Base-by-base conservation (phyloP, 2,113 vertebrate genomes). In the Tiliqua scincoides region DNA sequence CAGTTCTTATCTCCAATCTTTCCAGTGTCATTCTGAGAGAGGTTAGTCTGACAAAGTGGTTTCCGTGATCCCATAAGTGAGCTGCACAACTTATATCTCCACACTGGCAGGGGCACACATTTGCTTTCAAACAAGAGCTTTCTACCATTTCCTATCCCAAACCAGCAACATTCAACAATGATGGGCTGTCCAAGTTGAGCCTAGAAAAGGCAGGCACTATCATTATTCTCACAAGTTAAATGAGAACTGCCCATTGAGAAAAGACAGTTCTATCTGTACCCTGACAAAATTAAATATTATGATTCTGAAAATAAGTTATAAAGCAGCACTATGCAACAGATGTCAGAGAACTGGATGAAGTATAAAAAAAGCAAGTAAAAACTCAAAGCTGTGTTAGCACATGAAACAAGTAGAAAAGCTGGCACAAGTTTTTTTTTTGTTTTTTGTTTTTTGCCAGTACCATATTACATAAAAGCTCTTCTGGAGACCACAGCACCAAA, bases 221-320 rank as follows among this genome's bases (percentile, higher is more conserved):
- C 54, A 61, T 84, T 80, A 77, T 43, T 48, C 88, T 2, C 20
- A 82, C 62, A 52, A 67, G 27, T 25, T 4, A 88, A 85, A 9
- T 35, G 10, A 17, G 80, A 89, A 23, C 37, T 48, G 27, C 11
- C 14, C 54, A 48, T 2, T 81, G 8, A 90, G 59, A 89, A 10
- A 32, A 57, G 84, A 75, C 0, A 3, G 62, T 14, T 77, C 81
- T 74, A 48, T 74, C 83, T 89, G 70, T 27, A 76, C 57, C 85
- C 76, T 10, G 75, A 48, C 11, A 25, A 0, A 0, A 87, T 35
- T 77, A 84, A 89, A 85, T 63, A 79, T 70, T 63, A 79, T 70
- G 52, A 61, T 65, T 68, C 79, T 86, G 57, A 63, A 89, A 15
- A 40, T 21, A 78, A 78, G 88, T 7, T 75, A 32, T 14, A 62